These are phyloP conservation scores for Belgica antarctica DNA, from an alignment of 2,888 invertebrate species.

Conservation along the genomic window DNA sequence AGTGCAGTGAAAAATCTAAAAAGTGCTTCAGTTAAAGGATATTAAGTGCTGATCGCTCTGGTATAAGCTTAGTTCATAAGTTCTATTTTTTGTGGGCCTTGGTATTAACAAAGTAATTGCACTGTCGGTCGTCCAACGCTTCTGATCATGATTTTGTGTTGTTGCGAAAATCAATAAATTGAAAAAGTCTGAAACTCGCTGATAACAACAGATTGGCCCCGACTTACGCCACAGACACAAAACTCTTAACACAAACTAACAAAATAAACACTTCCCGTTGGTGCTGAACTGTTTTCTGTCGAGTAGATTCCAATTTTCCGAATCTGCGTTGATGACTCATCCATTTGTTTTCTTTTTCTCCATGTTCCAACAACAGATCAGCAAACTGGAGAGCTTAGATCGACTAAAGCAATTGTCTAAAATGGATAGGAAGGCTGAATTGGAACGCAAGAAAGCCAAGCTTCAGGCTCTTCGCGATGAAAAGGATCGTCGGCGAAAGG, in stretches of 20 bases:
- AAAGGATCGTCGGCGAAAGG: slow-evolving; percentile 78
- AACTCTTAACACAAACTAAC: slow-evolving; percentile 1
- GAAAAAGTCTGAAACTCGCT: neutral
- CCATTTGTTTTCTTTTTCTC: slow-evolving; percentile 27
- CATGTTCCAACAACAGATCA: slow-evolving; percentile 32
- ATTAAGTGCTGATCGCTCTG: slow-evolving; percentile 34
- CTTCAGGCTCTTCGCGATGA: slow-evolving; percentile 85
- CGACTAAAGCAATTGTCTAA: slow-evolving; percentile 44
- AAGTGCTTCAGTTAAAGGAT: neutral
- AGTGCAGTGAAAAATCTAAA: neutral
- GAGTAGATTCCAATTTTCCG: neutral
- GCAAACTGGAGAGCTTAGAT: slow-evolving; percentile 43
- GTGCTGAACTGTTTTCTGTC: neutral
- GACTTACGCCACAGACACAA: too few relatives aligned
- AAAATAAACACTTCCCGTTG: neutral
- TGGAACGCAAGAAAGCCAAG: slow-evolving; percentile 89
- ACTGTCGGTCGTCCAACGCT: slow-evolving; percentile 14
- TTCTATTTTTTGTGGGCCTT: slow-evolving; percentile 30
- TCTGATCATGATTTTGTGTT: neutral
- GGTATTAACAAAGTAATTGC: slow-evolving; percentile 42
- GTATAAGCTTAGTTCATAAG: slow-evolving; percentile 34
- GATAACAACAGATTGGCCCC: neutral
- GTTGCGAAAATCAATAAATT: slow-evolving; percentile 23
- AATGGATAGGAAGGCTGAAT: slow-evolving; percentile 82
- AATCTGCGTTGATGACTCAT: slow-evolving; percentile 33